Evolutionary conservation across 2,113 vertebrate genomes (phyloP), one percentile per base, ranked within the genome.

Genomic region (Sphyrna mokarran): DNA sequence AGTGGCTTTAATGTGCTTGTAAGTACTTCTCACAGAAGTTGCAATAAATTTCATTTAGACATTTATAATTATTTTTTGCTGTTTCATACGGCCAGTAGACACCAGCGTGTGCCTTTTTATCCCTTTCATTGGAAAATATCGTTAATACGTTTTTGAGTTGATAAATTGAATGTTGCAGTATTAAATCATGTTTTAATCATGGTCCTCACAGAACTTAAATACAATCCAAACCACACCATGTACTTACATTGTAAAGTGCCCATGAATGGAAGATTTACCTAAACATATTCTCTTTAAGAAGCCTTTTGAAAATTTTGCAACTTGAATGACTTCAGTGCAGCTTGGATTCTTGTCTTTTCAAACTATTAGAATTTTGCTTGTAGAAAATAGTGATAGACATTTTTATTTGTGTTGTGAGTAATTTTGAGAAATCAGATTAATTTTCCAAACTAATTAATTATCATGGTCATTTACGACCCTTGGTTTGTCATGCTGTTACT

Each of bases 171-270:
- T 97, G 97, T 96, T 97, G 86, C 87, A 95, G 96, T 96, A 96
- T 97, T 96, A 97, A 97, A 97, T 96, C 97, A 97, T 96, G 95
- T 95, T 97, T 97, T 97, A 97, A 97, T 97, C 97, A 97, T 96
- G 97, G 96, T 95, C 78, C 96, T 97, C 97, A 96, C 97, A 96
- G 97, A 97, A 96, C 91, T 61, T 96, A 96, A 97, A 66, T 97
- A 97, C 97, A 97, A 97, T 95, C 97, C 97, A 97, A 97, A 96
- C 96, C 96, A 96, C 94, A 95, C 33, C 54, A 96, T 96, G 96
- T 96, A 91, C 96, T 96, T 97, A 96, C 89, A 66, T 72, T 95
- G 76, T 95, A 14, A 66, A 66, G 89, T 93, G 61, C 58, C 16
- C 20, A 29, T 93, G 29, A 66, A 63, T 66, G 20, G 54, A n/a